These are phyloP conservation scores for Drosophila triauraria DNA, from an alignment of 1,140 invertebrate genomes.

Conservation along the genomic window DNA sequence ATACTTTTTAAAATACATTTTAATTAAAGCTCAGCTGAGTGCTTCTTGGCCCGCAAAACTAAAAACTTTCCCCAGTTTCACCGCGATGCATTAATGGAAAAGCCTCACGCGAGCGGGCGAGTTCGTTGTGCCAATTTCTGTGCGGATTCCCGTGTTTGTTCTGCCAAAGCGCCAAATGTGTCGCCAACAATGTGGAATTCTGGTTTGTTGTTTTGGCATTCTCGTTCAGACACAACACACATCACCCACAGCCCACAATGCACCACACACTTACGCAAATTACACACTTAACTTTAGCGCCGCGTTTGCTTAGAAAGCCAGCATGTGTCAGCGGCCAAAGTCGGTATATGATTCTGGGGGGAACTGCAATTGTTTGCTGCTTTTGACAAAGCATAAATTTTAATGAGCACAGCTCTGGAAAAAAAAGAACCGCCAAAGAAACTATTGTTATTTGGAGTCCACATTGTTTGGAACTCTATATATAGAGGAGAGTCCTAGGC, in stretches of 20 bases:
- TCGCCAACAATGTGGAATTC: slow-evolving; percentile 63
- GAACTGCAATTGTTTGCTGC: slow-evolving; percentile 21
- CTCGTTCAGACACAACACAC: slow-evolving; percentile 2
- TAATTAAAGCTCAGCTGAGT: slow-evolving; percentile 33
- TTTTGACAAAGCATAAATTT: slow-evolving; percentile 63
- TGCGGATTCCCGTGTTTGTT: slow-evolving; percentile 43
- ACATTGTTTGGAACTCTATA: slow-evolving; percentile 59
- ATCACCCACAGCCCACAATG: slow-evolving; percentile 6
- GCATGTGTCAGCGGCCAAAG: slow-evolving; percentile 65
- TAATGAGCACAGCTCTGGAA: slow-evolving; percentile 62
- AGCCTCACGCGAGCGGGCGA: slow-evolving; percentile 35
- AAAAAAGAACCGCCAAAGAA: slow-evolving; percentile 53
- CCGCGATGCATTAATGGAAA: slow-evolving; percentile 55
- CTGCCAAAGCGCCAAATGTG: slow-evolving; percentile 59
- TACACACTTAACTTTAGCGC: slow-evolving; percentile 71
- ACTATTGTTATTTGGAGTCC: slow-evolving; percentile 69
- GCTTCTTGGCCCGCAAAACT: slow-evolving; percentile 9
- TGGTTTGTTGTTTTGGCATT: slow-evolving; percentile 46
- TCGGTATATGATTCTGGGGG: slow-evolving; percentile 16
- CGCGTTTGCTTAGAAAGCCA: slow-evolving; percentile 54
- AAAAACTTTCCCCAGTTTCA: slow-evolving; percentile 25
- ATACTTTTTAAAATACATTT: slow-evolving; percentile 28
- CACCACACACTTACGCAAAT: slow-evolving; percentile 70
- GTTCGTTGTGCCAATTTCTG: slow-evolving; percentile 75
- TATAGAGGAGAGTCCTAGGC: slow-evolving; percentile 15